Evolutionary conservation across 2,888 invertebrate species (phyloP).

Genomic region (Nemurella pictetii): DNA sequence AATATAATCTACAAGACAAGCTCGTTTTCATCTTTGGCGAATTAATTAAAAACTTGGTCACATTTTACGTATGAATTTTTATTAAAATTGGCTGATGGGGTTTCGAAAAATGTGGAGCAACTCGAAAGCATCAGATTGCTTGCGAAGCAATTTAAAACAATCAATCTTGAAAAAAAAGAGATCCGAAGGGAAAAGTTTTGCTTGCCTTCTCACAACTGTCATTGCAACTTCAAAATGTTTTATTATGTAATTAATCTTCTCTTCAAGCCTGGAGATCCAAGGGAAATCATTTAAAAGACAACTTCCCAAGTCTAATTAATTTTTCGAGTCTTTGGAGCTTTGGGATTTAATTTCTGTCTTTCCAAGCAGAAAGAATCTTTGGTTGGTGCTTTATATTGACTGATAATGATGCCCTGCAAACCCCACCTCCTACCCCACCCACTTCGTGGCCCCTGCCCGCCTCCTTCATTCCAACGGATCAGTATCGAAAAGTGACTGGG

Average conservation of each 20-base stretch:
- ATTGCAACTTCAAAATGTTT: conserved; percentile 42
- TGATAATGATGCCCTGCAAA: neutral
- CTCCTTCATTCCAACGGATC: neutral
- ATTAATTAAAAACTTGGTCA: conserved; percentile 27
- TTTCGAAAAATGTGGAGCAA: conserved; percentile 2
- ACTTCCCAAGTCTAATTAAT: conserved; percentile 41
- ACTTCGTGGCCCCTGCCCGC: no score
- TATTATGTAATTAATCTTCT: conserved; percentile 42
- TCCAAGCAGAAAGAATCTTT: conserved; percentile 24
- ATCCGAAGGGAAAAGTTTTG: conserved; percentile 16
- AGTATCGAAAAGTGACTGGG: neutral
- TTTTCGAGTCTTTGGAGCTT: conserved; percentile 40
- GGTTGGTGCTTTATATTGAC: conserved; percentile 25
- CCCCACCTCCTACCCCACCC: neutral
- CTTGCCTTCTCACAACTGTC: conserved; percentile 35
- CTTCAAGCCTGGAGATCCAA: conserved; percentile 33
- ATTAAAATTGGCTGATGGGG: conserved; percentile 18
- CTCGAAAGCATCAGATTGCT: conserved; percentile 4
- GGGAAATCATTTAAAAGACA: conserved; percentile 43
- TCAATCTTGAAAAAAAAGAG: conserved; percentile 35
- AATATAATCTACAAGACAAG: conserved; percentile 4
- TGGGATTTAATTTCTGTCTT: conserved; percentile 42
- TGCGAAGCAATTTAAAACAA: conserved; percentile 35
- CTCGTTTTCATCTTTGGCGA: conserved; percentile 3
- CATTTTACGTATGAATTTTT: conserved; percentile 16